These are phyloP conservation scores for Alligator sinensis DNA, from an alignment of 2,113 vertebrate genomes.

Conservation along the genomic window DNA sequence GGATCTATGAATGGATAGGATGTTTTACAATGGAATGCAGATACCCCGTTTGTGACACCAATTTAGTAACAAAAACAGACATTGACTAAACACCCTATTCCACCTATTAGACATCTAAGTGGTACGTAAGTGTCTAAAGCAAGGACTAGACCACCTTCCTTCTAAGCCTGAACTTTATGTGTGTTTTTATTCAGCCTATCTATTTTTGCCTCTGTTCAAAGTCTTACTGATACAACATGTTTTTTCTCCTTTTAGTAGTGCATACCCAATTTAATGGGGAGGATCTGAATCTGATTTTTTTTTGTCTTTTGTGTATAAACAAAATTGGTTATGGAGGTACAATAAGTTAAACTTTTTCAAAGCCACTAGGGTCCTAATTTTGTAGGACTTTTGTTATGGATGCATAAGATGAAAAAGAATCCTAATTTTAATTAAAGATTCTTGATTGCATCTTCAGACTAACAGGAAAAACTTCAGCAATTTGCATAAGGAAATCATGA, in stretches of 20 bases:
- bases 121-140: no score
- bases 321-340: neutral
- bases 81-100: neutral
- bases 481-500: neutral
- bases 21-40: rapidly evolving
- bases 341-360: constrained; percentile 19
- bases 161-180: neutral
- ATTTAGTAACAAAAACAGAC: neutral
- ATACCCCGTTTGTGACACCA: neutral
- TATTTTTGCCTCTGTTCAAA: neutral
- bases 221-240: neutral
- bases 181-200: neutral
- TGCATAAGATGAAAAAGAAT: neutral
- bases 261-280: neutral
- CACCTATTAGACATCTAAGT: no score
- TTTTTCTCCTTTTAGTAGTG: neutral
- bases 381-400: neutral
- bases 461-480: neutral
- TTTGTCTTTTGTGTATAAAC: neutral
- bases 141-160: no score
- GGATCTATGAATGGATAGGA: rapidly evolving
- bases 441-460: neutral
- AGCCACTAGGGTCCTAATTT: constrained; percentile 12
- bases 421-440: neutral
- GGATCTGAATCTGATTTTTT: neutral